Evolutionary conservation across 2,888 invertebrate genomes (phyloP), one percentile per base, ranked within the genome.

Genomic region (Cosmorhoe ocellata): DNA sequence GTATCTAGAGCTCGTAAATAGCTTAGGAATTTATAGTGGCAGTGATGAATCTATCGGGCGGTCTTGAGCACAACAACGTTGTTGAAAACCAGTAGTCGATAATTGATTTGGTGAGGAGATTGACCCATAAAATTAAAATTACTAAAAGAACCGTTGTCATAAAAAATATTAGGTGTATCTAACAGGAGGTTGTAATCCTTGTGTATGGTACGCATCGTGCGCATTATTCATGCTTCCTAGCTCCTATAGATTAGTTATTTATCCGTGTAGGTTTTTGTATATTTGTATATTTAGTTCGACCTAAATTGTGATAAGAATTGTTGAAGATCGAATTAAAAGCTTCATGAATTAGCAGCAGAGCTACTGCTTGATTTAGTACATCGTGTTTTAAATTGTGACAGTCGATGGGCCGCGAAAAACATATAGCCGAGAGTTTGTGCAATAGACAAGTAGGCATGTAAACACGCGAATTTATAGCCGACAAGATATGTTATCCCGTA

Each of bases 341-440:
- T 7, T 24, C 6, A 24, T 24, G n/a, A n/a, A 6, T 24, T 7
- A 3, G 24, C 13, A 42, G 42, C 27, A 26, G 36, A 22, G 18
- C 32, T 49, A 42, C 51, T 42, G 42, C 8, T 50, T 39, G 3
- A 31, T 41, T 41, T 32, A 30, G 8, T 31, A 24, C 41, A 51
- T 51, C 31, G 37, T 47, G 33, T 36, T 55, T 46, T 55, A 41
- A 49, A 52, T 47, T 51, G 55, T 47, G 63, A 61, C 67, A 63
- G 61, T 55, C 59, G 63, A 74, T 74, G 71, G 67, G 70, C 69
- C 66, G 75, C 71, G 71, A 74, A 72, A 67, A 78, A 79, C 66
- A 69, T 71, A 67, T 64, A 58, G 63, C 63, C 61, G 51, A 52
- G 54, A 51, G 58, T 58, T 55, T 58, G 56, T 46, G 47, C 42